These are phyloP conservation scores for Pogonocherus hispidulus DNA, from an alignment of 2,888 invertebrate species.

Conservation along the genomic window DNA sequence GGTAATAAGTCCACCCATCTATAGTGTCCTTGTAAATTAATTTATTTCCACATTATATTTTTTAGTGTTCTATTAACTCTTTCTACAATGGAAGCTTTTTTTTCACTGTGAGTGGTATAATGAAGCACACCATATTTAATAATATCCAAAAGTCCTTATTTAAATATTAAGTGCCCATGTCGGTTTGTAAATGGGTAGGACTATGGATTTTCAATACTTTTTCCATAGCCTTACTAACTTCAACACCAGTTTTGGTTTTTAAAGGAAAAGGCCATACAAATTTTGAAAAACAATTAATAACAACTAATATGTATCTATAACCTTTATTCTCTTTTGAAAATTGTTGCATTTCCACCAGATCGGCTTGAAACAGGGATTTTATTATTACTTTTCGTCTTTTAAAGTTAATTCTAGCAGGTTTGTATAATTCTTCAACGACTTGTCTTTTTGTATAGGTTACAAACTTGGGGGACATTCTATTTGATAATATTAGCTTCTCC, in stretches of 20 bases:
- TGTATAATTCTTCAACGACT: background rate
- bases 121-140: background rate
- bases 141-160: constrained; percentile 30
- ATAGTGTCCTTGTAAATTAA: too few species aligned
- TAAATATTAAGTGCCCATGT: too few species aligned
- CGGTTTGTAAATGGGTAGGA: too few species aligned
- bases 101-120: background rate
- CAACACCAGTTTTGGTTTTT: constrained; percentile 52
- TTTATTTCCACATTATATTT: constrained; percentile 41
- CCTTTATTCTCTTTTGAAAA: too few species aligned
- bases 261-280: constrained; percentile 60
- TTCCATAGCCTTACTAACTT: too few species aligned
- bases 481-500: constrained; percentile 39
- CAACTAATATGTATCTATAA: too few species aligned
- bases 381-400: constrained; percentile 58
- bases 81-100: constrained; percentile 12
- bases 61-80: constrained; percentile 41
- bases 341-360: constrained; percentile 64
- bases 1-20: too few species aligned
- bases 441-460: background rate
- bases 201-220: too few species aligned
- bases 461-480: constrained; percentile 38
- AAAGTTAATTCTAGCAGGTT: too few species aligned
- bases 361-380: constrained; percentile 65
- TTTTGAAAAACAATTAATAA: constrained; percentile 63